phyloP scores from a whole-genome alignment of 2,113 vertebrate species.

The Rhea pennata region DNA sequence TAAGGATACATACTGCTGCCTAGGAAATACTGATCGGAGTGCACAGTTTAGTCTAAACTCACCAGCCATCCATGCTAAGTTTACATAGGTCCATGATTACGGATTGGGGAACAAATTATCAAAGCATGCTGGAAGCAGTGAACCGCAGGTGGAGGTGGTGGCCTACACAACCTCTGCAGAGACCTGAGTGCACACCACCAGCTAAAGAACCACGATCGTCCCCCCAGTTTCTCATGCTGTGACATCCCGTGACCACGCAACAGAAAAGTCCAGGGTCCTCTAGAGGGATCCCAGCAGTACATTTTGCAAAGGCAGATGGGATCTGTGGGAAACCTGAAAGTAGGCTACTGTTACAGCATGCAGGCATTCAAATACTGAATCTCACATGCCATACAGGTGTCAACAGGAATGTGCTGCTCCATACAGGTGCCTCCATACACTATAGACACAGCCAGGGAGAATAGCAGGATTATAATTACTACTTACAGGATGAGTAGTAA shows the following conservation, averaged over 20 bases:
- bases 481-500: neutral
- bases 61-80: neutral
- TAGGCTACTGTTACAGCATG: neutral
- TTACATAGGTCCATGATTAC: fast-evolving
- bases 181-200: neutral
- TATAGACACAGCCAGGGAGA: neutral
- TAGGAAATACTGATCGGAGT: neutral
- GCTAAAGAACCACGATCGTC: neutral
- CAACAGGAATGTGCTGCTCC: neutral
- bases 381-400: fast-evolving
- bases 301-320: neutral
- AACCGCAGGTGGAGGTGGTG: neutral
- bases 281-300: neutral
- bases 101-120: neutral
- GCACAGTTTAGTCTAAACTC: neutral
- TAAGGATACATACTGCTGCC: neutral
- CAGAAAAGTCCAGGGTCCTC: neutral
- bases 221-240: neutral
- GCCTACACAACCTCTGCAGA: neutral
- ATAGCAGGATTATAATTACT: neutral
- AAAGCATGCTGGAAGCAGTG: neutral
- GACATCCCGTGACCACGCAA: neutral
- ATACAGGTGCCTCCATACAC: neutral
- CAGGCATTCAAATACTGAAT: neutral
- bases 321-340: neutral